Percentiles rank a stretch among this genome's conserved stretches.
Conservation (phyloP, 2,888 invertebrate genomes). For the Palloptera scutellata region DNA sequence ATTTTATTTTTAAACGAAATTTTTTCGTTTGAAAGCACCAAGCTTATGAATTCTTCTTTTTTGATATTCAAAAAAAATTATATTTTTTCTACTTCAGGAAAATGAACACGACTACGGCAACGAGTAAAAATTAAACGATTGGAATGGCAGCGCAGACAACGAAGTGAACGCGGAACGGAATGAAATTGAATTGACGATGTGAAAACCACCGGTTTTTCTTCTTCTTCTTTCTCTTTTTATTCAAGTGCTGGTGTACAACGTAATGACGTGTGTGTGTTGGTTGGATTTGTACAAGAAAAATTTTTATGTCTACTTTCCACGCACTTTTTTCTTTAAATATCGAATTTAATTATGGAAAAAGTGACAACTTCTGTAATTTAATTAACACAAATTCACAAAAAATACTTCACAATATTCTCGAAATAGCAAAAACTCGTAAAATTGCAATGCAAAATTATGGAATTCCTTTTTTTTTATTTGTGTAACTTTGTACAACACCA, state of each 20-base stretch:
- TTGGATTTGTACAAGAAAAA: too few species aligned
- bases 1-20: conserved; percentile 35
- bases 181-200: conserved; percentile 27
- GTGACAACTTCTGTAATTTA: background rate
- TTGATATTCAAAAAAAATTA: conserved; percentile 41
- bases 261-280: too few species aligned
- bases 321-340: conserved; percentile 27
- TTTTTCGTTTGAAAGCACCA: conserved; percentile 33
- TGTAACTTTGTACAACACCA: conserved; percentile 35
- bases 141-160: conserved; percentile 35
- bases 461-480: background rate
- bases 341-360: conserved; percentile 3
- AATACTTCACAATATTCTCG: too few species aligned
- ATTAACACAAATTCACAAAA: conserved; percentile 1
- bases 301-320: conserved; percentile 35
- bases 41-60: conserved; percentile 34
- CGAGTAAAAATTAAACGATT: conserved; percentile 29
- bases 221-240: conserved; percentile 27
- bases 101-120: conserved; percentile 40
- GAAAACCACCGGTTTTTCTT: conserved; percentile 57
- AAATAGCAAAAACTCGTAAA: conserved; percentile 1
- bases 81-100: background rate
- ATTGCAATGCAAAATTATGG: background rate
- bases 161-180: conserved; percentile 43
- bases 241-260: too few species aligned